Evolutionary conservation across 2,113 vertebrate species (phyloP), one percentile per base, ranked within the genome.

Genomic region (Elephantulus edwardii): DNA sequence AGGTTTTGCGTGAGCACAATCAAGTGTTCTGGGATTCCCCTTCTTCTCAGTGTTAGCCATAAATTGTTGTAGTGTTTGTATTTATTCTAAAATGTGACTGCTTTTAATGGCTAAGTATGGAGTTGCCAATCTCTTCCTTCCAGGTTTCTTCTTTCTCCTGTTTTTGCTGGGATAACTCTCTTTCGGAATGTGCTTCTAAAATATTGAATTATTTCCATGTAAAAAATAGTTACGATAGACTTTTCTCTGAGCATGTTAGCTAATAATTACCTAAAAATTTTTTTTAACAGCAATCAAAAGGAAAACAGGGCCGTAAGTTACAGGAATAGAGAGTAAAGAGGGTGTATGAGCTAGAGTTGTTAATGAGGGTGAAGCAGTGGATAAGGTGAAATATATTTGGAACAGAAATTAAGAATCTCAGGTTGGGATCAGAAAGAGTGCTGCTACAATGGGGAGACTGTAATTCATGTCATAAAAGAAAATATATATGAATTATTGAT

Each of bases 31-130:
- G n/a, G n/a, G n/a, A n/a, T n/a, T n/a, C n/a, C n/a, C n/a, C n/a
- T n/a, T n/a, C n/a, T n/a, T n/a, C n/a, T n/a, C n/a, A n/a, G n/a
- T n/a, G n/a, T n/a, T n/a, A n/a, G n/a, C n/a, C 2, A 83, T 71
- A 87, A 74, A 9, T 17, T 30, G 1, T 74, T 20, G 6, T 62
- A 33, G 35, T 52, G 11, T 88, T 75, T 80, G 26, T 40, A 5
- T 72, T 88, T 90, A 72, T 74, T 10, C 42, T 90, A 14, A 35
- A 54, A 24, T 76, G 30, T 90, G 35, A 96, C 83, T 66, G 48
- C 8, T 8, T 50, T 42, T 88, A 77, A 94, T 90, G 68, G 81
- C 28, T 85, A 84, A 90, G 44, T 75, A 86, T 44, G 48, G 1
- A 72, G 20, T 30, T 71, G 17, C 56, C 54, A 80, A 66, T 89